These are phyloP conservation scores for Falcaria lacertinaria DNA, from an alignment of 2,888 invertebrate genomes.

Conservation along the genomic window DNA sequence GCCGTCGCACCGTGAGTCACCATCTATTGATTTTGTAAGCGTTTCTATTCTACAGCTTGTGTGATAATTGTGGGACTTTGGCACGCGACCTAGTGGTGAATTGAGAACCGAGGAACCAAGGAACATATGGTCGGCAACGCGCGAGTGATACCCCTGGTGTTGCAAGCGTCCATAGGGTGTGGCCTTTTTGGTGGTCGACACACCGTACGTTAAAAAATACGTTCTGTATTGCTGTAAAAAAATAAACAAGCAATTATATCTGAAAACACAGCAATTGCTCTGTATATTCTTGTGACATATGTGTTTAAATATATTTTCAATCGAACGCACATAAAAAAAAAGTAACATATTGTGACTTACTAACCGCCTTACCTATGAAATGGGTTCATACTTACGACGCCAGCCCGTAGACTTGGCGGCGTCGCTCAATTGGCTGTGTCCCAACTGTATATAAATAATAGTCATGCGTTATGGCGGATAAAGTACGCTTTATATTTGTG, in stretches of 20 bases:
- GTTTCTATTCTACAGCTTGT: neutral
- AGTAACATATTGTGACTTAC: too few species aligned
- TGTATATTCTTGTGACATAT: too few species aligned
- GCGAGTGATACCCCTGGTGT: too few species aligned
- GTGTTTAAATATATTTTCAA: too few species aligned
- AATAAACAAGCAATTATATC: too few species aligned
- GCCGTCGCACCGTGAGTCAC: neutral
- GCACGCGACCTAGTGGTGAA: neutral
- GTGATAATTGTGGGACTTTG: neutral
- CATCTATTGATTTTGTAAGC: neutral
- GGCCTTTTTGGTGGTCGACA: too few species aligned
- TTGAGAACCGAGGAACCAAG: neutral
- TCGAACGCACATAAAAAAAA: too few species aligned
- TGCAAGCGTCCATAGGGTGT: too few species aligned
- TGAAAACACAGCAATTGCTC: too few species aligned
- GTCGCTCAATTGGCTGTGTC: neutral
- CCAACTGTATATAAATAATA: neutral
- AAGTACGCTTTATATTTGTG: constrained; percentile 7
- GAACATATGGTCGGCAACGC: too few species aligned
- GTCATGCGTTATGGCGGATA: neutral
- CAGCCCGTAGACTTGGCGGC: neutral
- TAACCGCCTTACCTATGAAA: neutral
- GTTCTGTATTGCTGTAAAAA: too few species aligned
- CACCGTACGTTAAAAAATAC: too few species aligned
- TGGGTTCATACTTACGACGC: neutral